These are phyloP conservation scores for Ophioninae sp. DNA, from an alignment of 2,888 invertebrate species.

Conservation along the genomic window DNA sequence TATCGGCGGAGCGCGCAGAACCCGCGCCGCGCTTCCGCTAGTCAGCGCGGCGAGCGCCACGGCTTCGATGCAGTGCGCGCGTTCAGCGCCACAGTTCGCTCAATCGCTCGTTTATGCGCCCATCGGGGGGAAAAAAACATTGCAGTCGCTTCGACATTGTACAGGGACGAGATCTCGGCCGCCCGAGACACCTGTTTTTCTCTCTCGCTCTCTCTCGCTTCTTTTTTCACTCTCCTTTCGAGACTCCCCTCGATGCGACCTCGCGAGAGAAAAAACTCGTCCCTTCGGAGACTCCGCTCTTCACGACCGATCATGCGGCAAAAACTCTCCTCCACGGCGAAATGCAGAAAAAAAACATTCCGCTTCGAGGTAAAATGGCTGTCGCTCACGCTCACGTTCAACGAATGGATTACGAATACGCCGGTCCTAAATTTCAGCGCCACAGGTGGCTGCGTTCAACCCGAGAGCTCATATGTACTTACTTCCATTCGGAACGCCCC, in stretches of 20 bases:
- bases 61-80: conserved; percentile 26
- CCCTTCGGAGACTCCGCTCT: neutral
- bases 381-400: neutral
- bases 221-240: neutral
- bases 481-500: neutral
- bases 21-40: conserved; percentile 44
- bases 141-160: conserved; percentile 10
- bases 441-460: conserved; percentile 21
- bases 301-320: neutral
- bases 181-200: conserved; percentile 2
- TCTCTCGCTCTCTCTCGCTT: conserved; percentile 2
- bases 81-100: conserved; percentile 1
- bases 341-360: neutral
- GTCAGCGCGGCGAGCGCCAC: conserved; percentile 39
- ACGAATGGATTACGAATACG: neutral
- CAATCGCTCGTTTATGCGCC: conserved; percentile 29
- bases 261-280: neutral
- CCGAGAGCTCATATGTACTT: conserved; percentile 11
- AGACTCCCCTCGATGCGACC: neutral
- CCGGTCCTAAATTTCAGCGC: conserved; percentile 3
- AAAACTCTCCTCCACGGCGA: neutral
- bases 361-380: neutral
- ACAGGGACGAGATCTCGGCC: conserved; percentile 11
- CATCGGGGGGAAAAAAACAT: conserved; percentile 12
- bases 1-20: conserved; percentile 41